These are phyloP conservation scores for Rhaphigaster nebulosa DNA, from an alignment of 2,888 invertebrate genomes.

Conservation along the genomic window DNA sequence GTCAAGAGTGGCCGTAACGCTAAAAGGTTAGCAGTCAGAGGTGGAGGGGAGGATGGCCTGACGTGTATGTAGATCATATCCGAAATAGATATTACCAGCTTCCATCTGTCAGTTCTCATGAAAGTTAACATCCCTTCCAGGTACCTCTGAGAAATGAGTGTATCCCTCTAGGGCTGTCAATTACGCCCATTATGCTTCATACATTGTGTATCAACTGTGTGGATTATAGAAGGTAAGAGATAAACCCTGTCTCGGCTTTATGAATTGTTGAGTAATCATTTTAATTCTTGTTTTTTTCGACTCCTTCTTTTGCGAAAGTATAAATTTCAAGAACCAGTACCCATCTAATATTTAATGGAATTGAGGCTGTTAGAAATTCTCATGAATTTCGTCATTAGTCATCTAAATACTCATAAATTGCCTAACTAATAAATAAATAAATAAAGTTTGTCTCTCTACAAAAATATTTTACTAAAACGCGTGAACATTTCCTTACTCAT, in stretches of 20 bases:
- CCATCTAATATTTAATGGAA: neutral
- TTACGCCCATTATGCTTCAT: neutral
- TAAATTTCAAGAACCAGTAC: neutral
- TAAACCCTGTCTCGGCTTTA: neutral
- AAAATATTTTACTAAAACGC: too few species aligned
- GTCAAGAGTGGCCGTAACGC: conserved; percentile 30
- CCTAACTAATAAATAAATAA: too few species aligned
- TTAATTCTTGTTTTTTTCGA: neutral
- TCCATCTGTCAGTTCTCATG: conserved; percentile 17
- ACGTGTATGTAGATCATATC: conserved; percentile 26
- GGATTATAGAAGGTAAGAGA: neutral
- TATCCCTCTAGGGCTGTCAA: neutral
- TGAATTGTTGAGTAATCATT: neutral
- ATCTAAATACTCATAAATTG: neutral
- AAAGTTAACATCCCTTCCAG: conserved; percentile 37
- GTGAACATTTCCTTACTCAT: too few species aligned
- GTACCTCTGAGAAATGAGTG: conserved; percentile 23
- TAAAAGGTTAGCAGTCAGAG: conserved; percentile 17
- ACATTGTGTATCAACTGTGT: neutral
- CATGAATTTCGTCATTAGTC: too few species aligned
- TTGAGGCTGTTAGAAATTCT: neutral
- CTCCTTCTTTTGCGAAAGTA: neutral
- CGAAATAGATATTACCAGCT: conserved; percentile 46
- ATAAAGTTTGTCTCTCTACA: too few species aligned
- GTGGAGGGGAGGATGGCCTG: neutral